phyloP scores from a whole-genome alignment of 2,113 vertebrate species.

The Rhegmatorhina hoffmannsi region DNA sequence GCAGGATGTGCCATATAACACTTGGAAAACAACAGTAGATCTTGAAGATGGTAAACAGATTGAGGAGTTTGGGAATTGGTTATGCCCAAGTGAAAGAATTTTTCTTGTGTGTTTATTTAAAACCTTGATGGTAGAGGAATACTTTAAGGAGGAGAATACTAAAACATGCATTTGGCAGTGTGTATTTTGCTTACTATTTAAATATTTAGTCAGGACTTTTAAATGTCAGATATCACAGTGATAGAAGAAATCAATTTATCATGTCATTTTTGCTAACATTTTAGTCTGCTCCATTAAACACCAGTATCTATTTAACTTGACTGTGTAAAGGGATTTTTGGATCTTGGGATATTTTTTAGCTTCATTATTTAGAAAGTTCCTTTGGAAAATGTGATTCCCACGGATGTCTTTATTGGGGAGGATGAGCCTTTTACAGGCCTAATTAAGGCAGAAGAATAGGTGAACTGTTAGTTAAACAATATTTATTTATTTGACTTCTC shows the following conservation, averaged over 20 bases:
- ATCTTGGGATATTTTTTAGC: background rate
- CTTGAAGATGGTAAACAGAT: background rate
- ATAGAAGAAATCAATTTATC: background rate
- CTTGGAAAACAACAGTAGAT: background rate
- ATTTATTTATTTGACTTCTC: background rate
- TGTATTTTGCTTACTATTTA: background rate
- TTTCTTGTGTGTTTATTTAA: background rate
- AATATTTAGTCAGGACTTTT: background rate
- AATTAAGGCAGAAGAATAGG: background rate
- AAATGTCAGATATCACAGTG: background rate
- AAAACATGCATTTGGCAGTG: background rate
- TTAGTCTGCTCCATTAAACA: background rate
- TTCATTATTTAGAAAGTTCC: background rate
- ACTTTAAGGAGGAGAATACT: background rate
- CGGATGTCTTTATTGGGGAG: background rate
- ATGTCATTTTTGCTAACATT: background rate
- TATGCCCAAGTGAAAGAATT: background rate
- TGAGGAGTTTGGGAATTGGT: background rate
- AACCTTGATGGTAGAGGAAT: background rate
- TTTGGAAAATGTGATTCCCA: background rate
- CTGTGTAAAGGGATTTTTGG: background rate
- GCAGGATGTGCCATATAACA: no score
- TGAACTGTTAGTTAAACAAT: background rate
- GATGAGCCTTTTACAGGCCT: background rate
- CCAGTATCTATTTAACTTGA: background rate